phyloP scores from a whole-genome alignment of 2,888 invertebrate genomes.

The Diarsia brunnea region DNA sequence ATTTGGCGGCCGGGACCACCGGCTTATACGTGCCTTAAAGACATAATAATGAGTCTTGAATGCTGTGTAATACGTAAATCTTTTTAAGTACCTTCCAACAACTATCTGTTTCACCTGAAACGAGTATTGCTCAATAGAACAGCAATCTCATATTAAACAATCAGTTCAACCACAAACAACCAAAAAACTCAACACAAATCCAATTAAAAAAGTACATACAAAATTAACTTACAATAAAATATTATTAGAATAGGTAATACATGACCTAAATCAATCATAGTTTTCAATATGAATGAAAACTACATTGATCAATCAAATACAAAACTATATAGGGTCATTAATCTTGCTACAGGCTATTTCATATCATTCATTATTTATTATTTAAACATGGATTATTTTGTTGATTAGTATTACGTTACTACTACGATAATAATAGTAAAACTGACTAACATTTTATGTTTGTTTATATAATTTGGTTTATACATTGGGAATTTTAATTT shows the following conservation, averaged over 20 bases:
- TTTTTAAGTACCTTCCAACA: constrained; percentile 18
- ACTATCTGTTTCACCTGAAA: constrained; percentile 12
- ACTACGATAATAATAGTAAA: constrained; percentile 46
- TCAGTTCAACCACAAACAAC: constrained; percentile 73
- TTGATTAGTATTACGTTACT: constrained; percentile 51
- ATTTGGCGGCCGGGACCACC: no score
- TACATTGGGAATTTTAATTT: constrained; percentile 48
- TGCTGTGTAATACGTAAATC: not conserved
- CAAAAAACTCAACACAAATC: constrained; percentile 62
- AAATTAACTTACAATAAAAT: constrained; percentile 65
- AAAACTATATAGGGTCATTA: constrained; percentile 62
- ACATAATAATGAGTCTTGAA: no score
- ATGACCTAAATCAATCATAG: constrained; percentile 78
- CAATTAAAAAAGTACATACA: constrained; percentile 58
- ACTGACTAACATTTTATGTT: constrained; percentile 50
- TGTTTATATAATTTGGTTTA: constrained; percentile 42
- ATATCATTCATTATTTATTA: constrained; percentile 57
- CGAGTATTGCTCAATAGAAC: constrained; percentile 70
- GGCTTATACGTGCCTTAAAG: no score
- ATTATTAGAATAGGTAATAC: constrained; percentile 55
- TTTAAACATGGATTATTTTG: constrained; percentile 56
- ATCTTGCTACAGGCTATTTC: constrained; percentile 45
- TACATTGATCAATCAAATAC: constrained; percentile 79
- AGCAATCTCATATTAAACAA: constrained; percentile 73
- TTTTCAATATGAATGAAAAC: constrained; percentile 84